Conservation (phyloP, 2,113 vertebrate genomes). For the Phylloscopus trochilus region DNA sequence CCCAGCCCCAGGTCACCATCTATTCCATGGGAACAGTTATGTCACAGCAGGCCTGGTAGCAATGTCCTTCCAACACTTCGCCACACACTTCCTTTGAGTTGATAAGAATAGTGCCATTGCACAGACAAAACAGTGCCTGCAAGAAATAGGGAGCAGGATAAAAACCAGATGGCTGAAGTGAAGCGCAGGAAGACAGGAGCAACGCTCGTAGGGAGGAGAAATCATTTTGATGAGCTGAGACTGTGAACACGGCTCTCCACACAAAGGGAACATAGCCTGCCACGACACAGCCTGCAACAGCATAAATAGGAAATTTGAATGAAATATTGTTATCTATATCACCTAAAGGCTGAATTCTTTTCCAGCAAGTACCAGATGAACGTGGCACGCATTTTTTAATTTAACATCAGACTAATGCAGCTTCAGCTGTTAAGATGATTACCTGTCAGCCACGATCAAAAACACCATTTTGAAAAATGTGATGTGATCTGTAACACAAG, state of each 20-base stretch:
- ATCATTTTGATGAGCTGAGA: constrained; percentile 47
- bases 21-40: background rate
- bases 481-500: background rate
- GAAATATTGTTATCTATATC: background rate
- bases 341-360: constrained; percentile 45
- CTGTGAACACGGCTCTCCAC: constrained; percentile 18
- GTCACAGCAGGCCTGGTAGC: constrained; percentile 34
- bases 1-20: background rate
- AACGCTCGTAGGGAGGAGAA: constrained; percentile 20
- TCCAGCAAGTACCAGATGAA: constrained; percentile 8
- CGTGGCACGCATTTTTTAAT: background rate
- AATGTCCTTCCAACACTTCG: constrained; percentile 12
- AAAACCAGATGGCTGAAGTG: constrained; percentile 65
- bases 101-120: constrained; percentile 40
- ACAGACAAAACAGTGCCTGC: constrained; percentile 61
- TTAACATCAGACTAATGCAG: background rate
- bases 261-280: constrained; percentile 28
- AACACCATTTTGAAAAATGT: background rate
- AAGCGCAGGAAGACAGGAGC: constrained; percentile 33
- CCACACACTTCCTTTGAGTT: constrained; percentile 24
- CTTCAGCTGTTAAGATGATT: constrained; percentile 30
- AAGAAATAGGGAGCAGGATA: constrained; percentile 62
- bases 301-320: background rate
- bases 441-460: constrained; percentile 37
- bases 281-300: background rate